Evolutionary conservation across 2,888 invertebrate species (phyloP).

Genomic region (Microplitis manilae): DNA sequence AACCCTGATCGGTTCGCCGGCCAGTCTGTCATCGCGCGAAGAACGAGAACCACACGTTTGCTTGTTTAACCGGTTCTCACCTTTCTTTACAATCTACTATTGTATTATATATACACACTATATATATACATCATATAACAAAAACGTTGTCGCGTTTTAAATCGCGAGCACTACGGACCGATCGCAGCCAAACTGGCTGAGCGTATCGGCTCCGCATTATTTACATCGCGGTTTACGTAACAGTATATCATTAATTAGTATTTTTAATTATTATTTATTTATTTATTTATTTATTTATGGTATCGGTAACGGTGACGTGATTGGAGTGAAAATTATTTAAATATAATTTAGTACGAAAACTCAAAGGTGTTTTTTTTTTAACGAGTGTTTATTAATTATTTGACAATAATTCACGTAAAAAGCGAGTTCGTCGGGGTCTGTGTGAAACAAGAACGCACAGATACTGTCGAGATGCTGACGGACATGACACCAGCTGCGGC

Average conservation of each 20-base stretch:
- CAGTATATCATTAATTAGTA: background rate
- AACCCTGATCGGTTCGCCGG: slow-evolving; percentile 64
- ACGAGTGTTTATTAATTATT: slow-evolving; percentile 31
- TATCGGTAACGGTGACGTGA: background rate
- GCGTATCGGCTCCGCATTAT: background rate
- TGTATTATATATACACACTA: background rate
- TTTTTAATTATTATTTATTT: background rate
- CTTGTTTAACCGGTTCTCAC: slow-evolving; percentile 64
- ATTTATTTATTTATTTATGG: background rate
- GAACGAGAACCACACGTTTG: slow-evolving; percentile 68
- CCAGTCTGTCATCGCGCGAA: slow-evolving; percentile 71
- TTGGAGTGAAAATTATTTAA: background rate
- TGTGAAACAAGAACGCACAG: slow-evolving; percentile 48
- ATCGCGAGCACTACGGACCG: background rate
- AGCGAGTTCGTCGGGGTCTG: background rate
- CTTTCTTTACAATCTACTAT: slow-evolving; percentile 7
- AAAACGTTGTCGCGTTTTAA: background rate
- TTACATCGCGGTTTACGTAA: background rate
- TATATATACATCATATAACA: background rate
- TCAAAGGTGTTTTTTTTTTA: slow-evolving; percentile 11
- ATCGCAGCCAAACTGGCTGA: background rate
- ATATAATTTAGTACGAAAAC: background rate
- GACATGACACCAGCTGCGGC: slow-evolving; percentile 72
- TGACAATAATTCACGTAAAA: slow-evolving; percentile 5
- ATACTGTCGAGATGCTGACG: slow-evolving; percentile 66